Conservation (phyloP, 2,888 invertebrate genomes). For the Trichopoda pennipes region DNA sequence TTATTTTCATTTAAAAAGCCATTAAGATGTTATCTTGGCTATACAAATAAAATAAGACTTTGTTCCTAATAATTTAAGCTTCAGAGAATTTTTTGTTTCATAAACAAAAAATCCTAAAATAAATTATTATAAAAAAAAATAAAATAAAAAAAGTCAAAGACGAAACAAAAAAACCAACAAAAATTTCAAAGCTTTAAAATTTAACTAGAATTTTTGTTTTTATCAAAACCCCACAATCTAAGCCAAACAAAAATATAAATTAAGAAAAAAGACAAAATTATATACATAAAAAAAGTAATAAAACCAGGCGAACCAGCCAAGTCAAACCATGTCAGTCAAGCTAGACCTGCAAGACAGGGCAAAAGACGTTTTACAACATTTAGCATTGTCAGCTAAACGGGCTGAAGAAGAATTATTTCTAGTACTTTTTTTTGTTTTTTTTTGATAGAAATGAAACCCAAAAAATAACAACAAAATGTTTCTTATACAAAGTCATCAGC, state of each 20-base stretch:
- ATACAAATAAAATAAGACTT: not conserved
- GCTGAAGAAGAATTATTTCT: slow-evolving; percentile 10
- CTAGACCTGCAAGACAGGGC: slow-evolving; percentile 20
- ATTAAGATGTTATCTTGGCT: slow-evolving; percentile 32
- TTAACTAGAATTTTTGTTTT: slow-evolving; percentile 67
- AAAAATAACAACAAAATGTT: slow-evolving; percentile 20
- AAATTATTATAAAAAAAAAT: slow-evolving; percentile 24
- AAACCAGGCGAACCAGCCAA: slow-evolving; percentile 34
- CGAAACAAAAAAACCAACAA: not conserved
- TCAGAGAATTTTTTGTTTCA: slow-evolving; percentile 9
- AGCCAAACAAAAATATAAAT: slow-evolving; percentile 5
- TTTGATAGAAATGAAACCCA: not conserved
- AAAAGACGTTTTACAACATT: slow-evolving; percentile 33
- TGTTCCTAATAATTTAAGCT: slow-evolving; percentile 12
- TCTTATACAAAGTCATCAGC: slow-evolving; percentile 13
- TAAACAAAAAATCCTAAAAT: not conserved
- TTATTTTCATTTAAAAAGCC: slow-evolving; percentile 25
- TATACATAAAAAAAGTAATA: not conserved
- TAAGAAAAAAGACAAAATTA: slow-evolving; percentile 16
- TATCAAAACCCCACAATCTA: slow-evolving; percentile 60
- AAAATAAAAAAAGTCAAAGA: slow-evolving; percentile 10
- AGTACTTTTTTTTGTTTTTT: not conserved
- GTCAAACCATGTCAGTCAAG: slow-evolving; percentile 28
- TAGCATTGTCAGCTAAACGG: slow-evolving; percentile 57
- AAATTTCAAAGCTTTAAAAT: slow-evolving; percentile 58